Conservation (phyloP, 1,140 invertebrate genomes). For the Atta cephalotes region DNA sequence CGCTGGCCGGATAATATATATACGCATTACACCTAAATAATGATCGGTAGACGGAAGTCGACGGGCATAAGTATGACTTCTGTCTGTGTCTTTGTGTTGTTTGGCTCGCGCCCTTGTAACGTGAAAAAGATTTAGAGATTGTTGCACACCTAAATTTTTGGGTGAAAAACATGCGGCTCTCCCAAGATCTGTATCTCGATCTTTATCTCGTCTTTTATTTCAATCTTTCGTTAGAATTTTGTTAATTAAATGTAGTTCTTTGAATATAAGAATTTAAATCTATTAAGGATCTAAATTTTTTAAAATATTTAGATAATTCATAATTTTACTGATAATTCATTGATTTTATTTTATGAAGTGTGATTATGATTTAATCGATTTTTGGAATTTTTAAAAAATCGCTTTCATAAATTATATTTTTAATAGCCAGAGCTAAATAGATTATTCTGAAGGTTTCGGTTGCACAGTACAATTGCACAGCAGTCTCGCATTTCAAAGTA, state of each 20-base stretch:
- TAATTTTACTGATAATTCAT: not conserved
- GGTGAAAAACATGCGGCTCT: not conserved
- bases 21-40: slow-evolving; percentile 40
- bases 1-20: slow-evolving; percentile 30
- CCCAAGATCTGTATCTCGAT: not conserved
- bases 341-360: not conserved
- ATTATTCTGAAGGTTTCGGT: not conserved
- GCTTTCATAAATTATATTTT: not conserved
- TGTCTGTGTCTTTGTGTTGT: too few relatives aligned
- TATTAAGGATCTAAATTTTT: not conserved
- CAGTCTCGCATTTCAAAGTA: slow-evolving; percentile 23
- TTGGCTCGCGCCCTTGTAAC: not conserved
- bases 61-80: not conserved
- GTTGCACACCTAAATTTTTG: not conserved
- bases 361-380: slow-evolving; percentile 1
- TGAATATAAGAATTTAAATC: not conserved
- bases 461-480: not conserved
- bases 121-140: not conserved
- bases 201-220: too few relatives aligned
- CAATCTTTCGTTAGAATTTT: not conserved
- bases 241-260: too few relatives aligned
- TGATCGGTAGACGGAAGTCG: slow-evolving; percentile 42
- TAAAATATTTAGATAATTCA: too few relatives aligned
- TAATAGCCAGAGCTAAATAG: not conserved
- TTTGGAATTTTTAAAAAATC: not conserved